Base-by-base conservation (phyloP, 2,797 vertebrate genomes). In the Megaceryle alcyon region DNA sequence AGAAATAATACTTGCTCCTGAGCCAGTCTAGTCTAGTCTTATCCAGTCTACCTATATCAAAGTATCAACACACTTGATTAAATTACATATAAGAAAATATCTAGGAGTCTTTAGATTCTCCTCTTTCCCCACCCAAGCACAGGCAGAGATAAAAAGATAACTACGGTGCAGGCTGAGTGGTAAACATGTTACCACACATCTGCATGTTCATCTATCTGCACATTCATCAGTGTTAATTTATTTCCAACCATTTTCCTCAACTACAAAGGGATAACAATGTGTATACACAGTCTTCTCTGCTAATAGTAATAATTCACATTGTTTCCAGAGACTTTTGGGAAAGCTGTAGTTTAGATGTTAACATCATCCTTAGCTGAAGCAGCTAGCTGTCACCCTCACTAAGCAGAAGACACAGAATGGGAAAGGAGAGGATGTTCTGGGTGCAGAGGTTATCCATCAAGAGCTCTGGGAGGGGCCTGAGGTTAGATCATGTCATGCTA, bases 311-410 rank as follows among this genome's bases (percentile, higher is more conserved):
- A 33, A 87, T 12, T 43, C 44, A 53, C 15, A 14, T 13, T 68
- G 25, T 61, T 82, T 61, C 54, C 63, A 79, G 66, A 46, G 3
- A 35, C 57, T 60, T 29, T 37, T 12, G 59, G 53, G 60, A 77
- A 80, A 85, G 22, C 5, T 0, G 0, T 17, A 14, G 31, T 88
- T 63, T n/a, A 69, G 35, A 63, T 1, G 1, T 51, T 46, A 51
- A 35, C 26, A 12, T 16, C 53, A 39, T 33, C 29, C 18, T 39
- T 29, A 53, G 35, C 54, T 86, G 59, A 64, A 93, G 73, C 43
- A 46, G 59, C 11, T 29, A 60, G 18, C 35, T 83, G 48, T 56
- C 75, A 78, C 18, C 56, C 39, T 82, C 48, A 21, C 10, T n/a
- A 44, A 37, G 61, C 53, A 75, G 57, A 17, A 59, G 23, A 82